Conservation (phyloP, 2,113 vertebrate genomes). For the Urocolius indicus region DNA sequence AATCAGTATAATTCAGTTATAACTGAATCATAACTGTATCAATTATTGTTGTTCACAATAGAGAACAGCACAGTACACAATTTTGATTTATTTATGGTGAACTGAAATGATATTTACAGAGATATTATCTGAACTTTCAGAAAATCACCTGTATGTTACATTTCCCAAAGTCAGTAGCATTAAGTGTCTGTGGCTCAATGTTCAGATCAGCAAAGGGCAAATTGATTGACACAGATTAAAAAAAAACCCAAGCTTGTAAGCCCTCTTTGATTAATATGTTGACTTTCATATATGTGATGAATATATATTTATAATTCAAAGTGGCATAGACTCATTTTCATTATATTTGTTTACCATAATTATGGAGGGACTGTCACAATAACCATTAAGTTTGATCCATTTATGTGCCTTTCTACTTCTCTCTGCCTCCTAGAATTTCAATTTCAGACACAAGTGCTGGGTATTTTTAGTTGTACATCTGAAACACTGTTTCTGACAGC, state of each 20-base stretch:
- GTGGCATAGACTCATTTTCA: constrained; percentile 1
- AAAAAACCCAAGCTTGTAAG: not conserved
- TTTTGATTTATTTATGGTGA: not conserved
- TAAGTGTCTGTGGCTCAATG: not conserved
- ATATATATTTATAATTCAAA: constrained; percentile 20
- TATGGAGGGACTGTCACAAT: constrained; percentile 28
- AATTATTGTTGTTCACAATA: not conserved
- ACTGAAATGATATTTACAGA: not conserved
- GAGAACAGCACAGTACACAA: not conserved
- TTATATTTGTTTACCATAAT: constrained; percentile 41
- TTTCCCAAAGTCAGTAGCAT: not conserved
- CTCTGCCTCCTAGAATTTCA: constrained; percentile 40
- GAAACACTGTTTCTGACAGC: constrained; percentile 62
- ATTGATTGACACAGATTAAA: not conserved
- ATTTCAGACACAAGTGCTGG: constrained; percentile 28
- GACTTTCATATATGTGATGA: not conserved
- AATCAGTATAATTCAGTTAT: no score
- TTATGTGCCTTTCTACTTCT: not conserved
- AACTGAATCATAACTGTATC: no score
- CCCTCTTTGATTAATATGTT: not conserved
- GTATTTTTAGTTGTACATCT: constrained; percentile 64
- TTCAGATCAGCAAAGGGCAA: not conserved
- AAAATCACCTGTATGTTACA: not conserved
- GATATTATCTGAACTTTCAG: not conserved
- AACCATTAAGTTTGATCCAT: constrained; percentile 36